Evolutionary conservation across 2,113 vertebrate species (phyloP), one percentile per base, ranked within the genome.

Genomic region (Nothobranchius kuhntae): DNA sequence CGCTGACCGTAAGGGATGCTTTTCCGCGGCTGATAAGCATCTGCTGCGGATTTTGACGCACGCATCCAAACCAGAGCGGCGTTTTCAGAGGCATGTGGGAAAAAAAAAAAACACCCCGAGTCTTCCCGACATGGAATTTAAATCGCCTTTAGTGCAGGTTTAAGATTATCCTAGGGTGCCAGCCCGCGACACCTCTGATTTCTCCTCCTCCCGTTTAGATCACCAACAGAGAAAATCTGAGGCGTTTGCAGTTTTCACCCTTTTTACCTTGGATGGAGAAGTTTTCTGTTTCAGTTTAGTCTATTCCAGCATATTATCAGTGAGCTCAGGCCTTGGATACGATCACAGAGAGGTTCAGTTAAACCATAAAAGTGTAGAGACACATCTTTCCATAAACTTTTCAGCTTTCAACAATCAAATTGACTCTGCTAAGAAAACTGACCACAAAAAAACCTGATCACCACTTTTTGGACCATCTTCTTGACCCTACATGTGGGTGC

Each of bases 231-330:
- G 42, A 9, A 46, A 13, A 14, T 47, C 13, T 14, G 57, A 57
- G 60, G 45, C 61, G 21, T 77, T 81, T 73, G 78, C 50, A 59
- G 40, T 50, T 58, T 24, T 26, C 6, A 9, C 12, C 4, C 15
- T 7, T 44, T 48, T 44, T 52, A 3, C n/a, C 36, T 77, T 61
- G 7, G 26, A 59, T 40, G 21, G 24, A 26, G 21, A 46, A 46
- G 1, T 30, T 7, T 60, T n/a, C 30, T 35, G 51, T 54, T 56
- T 26, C 58, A 42, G 58, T 76, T 78, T 67, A 42, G 59, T 75
- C 57, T 73, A 17, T 55, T 70, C 67, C 42, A 50, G 60, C 80
- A 67, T 53, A 83, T 87, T 90, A 87, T 87, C 84, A 84, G 62
- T 55, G 53, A 53, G 59, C 70, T 30, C 40, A 57, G 58, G 65